These are phyloP conservation scores for Paramisgurnus dabryanus DNA, from an alignment of 2,113 vertebrate genomes.

Conservation along the genomic window DNA sequence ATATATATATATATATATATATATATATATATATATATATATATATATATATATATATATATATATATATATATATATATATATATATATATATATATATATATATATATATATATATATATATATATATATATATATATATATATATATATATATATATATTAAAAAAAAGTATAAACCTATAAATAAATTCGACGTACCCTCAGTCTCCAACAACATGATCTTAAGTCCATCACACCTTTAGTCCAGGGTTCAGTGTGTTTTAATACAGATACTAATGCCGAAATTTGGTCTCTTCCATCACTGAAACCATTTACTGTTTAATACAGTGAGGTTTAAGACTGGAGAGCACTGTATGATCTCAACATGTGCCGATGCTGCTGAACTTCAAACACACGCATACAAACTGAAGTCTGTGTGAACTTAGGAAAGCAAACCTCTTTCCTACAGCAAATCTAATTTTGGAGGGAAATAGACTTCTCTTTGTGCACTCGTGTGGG, in stretches of 20 bases:
- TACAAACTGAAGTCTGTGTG: conserved; percentile 27
- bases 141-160: too few species aligned
- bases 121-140: too few species aligned
- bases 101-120: too few species aligned
- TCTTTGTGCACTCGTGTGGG: conserved; percentile 62
- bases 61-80: too few species aligned
- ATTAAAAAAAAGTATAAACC: too few species aligned
- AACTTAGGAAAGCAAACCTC: conserved; percentile 2
- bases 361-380: conserved; percentile 34
- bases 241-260: conserved; percentile 53
- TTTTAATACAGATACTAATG: background rate
- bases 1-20: too few species aligned
- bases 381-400: conserved; percentile 31
- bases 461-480: conserved; percentile 65
- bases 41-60: too few species aligned
- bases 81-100: too few species aligned
- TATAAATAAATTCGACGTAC: conserved; percentile 60
- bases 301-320: background rate
- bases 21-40: too few species aligned
- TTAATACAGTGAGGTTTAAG: background rate
- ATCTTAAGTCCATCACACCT: conserved; percentile 66
- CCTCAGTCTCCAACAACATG: conserved; percentile 70
- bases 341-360: background rate
- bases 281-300: background rate
- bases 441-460: conserved; percentile 59